These are phyloP conservation scores for Anolis apletophallus DNA, from an alignment of 2,797 vertebrate species.

Conservation along the genomic window DNA sequence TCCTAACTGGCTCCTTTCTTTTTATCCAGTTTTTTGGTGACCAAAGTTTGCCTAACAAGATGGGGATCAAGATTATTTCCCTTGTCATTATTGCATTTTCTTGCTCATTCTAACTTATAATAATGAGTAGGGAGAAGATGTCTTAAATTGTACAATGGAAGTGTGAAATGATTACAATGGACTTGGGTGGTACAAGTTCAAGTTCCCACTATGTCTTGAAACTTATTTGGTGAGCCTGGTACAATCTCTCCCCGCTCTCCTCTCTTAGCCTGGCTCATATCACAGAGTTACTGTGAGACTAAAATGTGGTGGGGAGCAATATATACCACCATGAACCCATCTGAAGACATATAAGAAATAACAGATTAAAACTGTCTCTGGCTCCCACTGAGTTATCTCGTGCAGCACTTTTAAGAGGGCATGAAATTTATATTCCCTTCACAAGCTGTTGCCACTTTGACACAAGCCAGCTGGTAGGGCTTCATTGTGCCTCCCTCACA, in stretches of 20 bases:
- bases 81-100: not conserved
- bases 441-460: not conserved
- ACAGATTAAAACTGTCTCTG: too few species aligned
- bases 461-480: not conserved
- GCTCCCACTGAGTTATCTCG: not conserved
- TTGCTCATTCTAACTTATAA: not conserved
- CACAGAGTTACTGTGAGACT: too few species aligned
- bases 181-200: too few species aligned
- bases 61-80: not conserved
- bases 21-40: too few species aligned
- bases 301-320: too few species aligned
- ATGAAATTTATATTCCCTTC: not conserved
- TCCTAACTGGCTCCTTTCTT: not conserved
- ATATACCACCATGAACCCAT: too few species aligned
- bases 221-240: too few species aligned
- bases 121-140: not conserved
- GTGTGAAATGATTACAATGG: too few species aligned
- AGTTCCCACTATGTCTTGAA: too few species aligned
- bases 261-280: too few species aligned
- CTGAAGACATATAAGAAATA: too few species aligned
- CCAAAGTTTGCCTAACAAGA: not conserved
- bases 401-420: not conserved
- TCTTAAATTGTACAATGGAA: not conserved
- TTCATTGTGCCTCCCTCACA: slow-evolving; percentile 3
- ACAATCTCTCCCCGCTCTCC: too few species aligned